Conservation (phyloP, 2,888 invertebrate species). For the Spilosoma lubricipeda region DNA sequence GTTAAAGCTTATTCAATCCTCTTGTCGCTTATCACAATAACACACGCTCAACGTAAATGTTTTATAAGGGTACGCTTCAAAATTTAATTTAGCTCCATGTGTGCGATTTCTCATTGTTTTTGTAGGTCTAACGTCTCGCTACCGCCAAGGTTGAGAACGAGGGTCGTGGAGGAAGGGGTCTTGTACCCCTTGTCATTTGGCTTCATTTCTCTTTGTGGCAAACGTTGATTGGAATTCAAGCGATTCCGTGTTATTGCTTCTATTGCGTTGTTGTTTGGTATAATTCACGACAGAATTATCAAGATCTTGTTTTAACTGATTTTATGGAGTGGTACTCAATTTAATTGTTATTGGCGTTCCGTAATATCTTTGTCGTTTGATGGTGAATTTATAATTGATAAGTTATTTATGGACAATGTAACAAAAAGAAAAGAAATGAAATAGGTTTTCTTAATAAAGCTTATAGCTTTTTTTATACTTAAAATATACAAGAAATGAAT, state of each 20-base stretch:
- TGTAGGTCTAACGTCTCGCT: slow-evolving; percentile 56
- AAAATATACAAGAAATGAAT: too few species aligned
- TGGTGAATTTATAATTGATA: not conserved
- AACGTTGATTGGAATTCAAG: slow-evolving; percentile 20
- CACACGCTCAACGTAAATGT: slow-evolving; percentile 59
- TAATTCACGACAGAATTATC: not conserved
- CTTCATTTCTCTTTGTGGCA: slow-evolving; percentile 24
- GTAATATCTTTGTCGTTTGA: not conserved
- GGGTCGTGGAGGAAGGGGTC: slow-evolving; percentile 3
- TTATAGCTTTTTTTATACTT: too few species aligned
- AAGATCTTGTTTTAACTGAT: not conserved
- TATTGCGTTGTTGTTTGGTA: slow-evolving; percentile 9
- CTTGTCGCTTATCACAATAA: slow-evolving; percentile 21
- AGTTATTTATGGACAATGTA: not conserved
- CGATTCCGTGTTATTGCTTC: slow-evolving; percentile 33
- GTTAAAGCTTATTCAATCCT: slow-evolving; percentile 2
- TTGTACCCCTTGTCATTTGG: slow-evolving; percentile 29
- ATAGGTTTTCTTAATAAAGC: too few species aligned
- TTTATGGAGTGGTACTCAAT: not conserved
- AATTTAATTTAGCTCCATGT: slow-evolving; percentile 71
- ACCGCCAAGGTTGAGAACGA: slow-evolving; percentile 24
- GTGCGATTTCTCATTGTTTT: slow-evolving; percentile 67
- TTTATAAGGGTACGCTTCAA: slow-evolving; percentile 73
- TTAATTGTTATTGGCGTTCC: not conserved
- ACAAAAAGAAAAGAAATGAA: too few species aligned